phyloP scores from a whole-genome alignment of 2,797 vertebrate species.

The Gadopsis bispinosus region DNA sequence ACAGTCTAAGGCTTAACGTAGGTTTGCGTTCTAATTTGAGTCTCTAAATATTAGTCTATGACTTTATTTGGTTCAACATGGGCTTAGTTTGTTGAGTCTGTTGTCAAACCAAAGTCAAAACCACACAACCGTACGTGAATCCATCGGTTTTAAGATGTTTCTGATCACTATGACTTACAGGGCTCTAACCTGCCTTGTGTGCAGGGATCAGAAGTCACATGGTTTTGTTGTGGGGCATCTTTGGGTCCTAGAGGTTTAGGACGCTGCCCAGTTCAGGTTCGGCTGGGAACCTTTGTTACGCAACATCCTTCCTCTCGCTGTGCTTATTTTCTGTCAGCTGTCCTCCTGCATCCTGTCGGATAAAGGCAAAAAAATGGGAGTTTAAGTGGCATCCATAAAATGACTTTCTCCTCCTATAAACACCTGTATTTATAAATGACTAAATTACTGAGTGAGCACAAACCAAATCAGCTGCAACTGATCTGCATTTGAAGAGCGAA shows the following conservation, averaged over 20 bases:
- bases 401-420: too few relatives aligned
- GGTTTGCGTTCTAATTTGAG: not conserved
- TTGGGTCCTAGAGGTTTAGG: not conserved
- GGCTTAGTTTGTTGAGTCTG: too few relatives aligned
- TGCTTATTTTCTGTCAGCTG: too few relatives aligned
- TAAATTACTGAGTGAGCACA: too few relatives aligned
- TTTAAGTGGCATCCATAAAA: too few relatives aligned
- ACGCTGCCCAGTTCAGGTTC: constrained; percentile 9
- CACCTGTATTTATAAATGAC: too few relatives aligned
- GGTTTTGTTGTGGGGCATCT: not conserved
- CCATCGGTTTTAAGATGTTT: not conserved
- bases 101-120: not conserved
- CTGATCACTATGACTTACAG: not conserved
- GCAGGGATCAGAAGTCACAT: not conserved
- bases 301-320: not conserved
- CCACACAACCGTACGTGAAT: not conserved
- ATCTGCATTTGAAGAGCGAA: too few relatives aligned
- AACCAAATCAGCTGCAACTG: too few relatives aligned
- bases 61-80: not conserved
- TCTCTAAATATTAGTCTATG: not conserved
- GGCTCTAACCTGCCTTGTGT: too few relatives aligned
- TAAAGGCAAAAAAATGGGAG: too few relatives aligned
- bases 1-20: too few relatives aligned
- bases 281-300: constrained; percentile 11
- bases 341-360: too few relatives aligned